Conservation (phyloP, 2,797 vertebrate genomes). For the Chloroceryle inda region DNA sequence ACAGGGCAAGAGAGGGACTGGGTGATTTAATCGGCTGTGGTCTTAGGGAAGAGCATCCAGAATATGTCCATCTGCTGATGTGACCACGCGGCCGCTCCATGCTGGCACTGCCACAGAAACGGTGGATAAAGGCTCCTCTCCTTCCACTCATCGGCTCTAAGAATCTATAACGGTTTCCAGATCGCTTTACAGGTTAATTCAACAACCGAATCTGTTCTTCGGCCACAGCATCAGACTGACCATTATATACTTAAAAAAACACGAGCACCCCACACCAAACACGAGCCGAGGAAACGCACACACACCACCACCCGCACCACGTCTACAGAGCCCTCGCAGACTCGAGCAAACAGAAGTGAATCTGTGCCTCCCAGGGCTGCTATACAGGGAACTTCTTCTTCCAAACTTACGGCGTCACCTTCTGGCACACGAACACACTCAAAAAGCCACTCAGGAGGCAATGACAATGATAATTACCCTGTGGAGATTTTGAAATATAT, state of each 20-base stretch:
- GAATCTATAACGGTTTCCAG: not conserved
- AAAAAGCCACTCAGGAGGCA: not conserved
- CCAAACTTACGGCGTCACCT: fast-evolving
- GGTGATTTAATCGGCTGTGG: not conserved
- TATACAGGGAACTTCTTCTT: not conserved
- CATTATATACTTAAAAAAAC: fast-evolving
- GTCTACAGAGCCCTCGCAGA: fast-evolving
- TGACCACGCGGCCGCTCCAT: not conserved
- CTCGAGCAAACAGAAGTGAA: not conserved
- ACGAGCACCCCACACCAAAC: not conserved
- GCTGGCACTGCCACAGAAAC: fast-evolving
- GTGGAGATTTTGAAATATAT: fast-evolving
- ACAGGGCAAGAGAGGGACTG: not conserved
- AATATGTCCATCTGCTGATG: not conserved
- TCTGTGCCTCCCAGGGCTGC: not conserved
- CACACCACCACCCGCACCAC: not conserved
- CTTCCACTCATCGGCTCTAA: not conserved
- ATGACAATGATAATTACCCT: not conserved
- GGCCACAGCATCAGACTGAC: too few species aligned
- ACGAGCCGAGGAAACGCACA: not conserved
- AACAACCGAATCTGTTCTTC: not conserved
- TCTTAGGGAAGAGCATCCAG: not conserved
- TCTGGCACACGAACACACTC: not conserved
- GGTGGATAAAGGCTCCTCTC: not conserved
- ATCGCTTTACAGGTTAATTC: fast-evolving